These are phyloP conservation scores for Mionectes olivaceus DNA, from an alignment of 2,797 vertebrate genomes.

Conservation along the genomic window DNA sequence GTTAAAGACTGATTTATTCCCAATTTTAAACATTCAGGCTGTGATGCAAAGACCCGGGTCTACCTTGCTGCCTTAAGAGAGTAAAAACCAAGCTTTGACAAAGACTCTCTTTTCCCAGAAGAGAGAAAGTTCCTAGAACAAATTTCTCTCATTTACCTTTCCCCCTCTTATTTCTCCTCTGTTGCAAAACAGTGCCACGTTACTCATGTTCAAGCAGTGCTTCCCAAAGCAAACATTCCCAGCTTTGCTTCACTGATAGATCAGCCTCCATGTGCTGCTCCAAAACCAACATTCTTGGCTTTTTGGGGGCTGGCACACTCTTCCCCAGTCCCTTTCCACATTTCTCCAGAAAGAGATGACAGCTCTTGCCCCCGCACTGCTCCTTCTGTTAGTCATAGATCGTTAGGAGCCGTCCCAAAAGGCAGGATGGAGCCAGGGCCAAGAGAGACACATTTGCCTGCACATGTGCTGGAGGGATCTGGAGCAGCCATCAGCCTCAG, in stretches of 20 bases:
- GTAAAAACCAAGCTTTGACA: neutral
- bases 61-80: neutral
- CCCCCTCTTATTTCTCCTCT: neutral
- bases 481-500: neutral
- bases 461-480: neutral
- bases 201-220: neutral
- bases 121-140: neutral
- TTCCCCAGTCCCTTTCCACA: neutral
- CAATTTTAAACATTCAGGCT: neutral
- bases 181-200: slow-evolving; percentile 44
- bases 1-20: neutral
- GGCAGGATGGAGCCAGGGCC: neutral
- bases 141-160: neutral
- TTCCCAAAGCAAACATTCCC: slow-evolving; percentile 48
- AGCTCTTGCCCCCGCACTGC: slow-evolving; percentile 3
- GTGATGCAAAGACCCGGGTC: neutral
- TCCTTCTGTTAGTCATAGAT: slow-evolving; percentile 18
- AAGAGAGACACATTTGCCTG: neutral
- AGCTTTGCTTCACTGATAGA: neutral
- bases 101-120: neutral
- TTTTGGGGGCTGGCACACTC: neutral
- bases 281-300: slow-evolving; percentile 55
- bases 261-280: slow-evolving; percentile 1
- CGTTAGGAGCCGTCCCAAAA: neutral
- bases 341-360: slow-evolving; percentile 18